Evolutionary conservation across 2,113 vertebrate genomes (phyloP).

Genomic region (Zosterops borbonicus): DNA sequence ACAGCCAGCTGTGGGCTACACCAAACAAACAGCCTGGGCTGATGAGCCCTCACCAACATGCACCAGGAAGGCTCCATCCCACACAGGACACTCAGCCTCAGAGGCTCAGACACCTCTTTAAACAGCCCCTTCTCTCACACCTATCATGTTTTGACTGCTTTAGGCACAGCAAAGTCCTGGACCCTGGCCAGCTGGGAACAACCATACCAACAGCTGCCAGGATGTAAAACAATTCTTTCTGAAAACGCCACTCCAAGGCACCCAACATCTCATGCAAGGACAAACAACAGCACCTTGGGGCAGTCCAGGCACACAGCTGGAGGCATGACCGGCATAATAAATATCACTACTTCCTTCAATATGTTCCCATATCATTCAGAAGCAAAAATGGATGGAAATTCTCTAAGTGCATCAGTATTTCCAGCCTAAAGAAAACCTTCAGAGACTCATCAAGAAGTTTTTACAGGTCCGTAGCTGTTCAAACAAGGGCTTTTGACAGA

Average conservation of each 20-base stretch:
- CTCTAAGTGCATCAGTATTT: neutral
- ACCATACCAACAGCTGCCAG: neutral
- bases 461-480: neutral
- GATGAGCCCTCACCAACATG: neutral
- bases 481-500: neutral
- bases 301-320: neutral
- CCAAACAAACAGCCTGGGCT: slow-evolving; percentile 29
- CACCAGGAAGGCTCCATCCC: neutral
- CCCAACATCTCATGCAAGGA: neutral
- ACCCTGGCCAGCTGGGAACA: fast-evolving
- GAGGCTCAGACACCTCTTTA: neutral
- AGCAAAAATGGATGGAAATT: neutral
- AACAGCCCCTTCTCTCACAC: neutral
- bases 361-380: too few relatives aligned
- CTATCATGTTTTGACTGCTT: neutral
- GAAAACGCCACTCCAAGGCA: neutral
- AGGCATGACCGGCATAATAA: fast-evolving
- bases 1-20: slow-evolving; percentile 40
- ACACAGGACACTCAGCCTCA: neutral
- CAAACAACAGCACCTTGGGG: neutral
- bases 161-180: neutral
- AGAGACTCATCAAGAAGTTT: neutral
- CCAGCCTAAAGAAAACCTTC: neutral
- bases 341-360: neutral
- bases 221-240: neutral